Base-by-base conservation (phyloP, 2,797 vertebrate species). In the Dermochelys coriacea region DNA sequence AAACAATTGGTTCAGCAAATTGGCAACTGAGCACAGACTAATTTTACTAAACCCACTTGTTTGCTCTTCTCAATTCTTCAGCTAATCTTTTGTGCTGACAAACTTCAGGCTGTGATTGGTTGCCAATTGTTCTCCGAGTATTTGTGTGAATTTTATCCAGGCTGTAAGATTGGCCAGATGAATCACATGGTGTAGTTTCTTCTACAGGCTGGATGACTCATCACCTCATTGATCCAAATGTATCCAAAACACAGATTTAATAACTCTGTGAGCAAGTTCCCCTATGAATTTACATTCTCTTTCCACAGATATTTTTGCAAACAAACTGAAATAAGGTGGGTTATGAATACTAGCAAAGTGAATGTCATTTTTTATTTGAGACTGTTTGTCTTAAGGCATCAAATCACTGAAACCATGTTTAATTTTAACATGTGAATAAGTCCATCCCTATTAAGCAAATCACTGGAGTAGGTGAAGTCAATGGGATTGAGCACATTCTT, bases 1-100 rank as follows among this genome's bases (percentile, higher is more conserved):
- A 59, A 57, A 41, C 2, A 49, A 77, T 3, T 47, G 3, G 82
- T 88, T 94, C 71, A 75, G 2, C 18, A 82, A 90, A 81, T 1
- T 12, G 0, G 23, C 87, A 1, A 0, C 12, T 9, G 2, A 1
- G 0, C 4, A n/a, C 16, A 29, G 6, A 8, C 59, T 52, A 82
- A 31, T 88, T 86, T 84, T 82, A 34, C 2, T 52, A 93, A 95
- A 75, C 59, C 0, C 77, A 5, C 5, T 78, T 75, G 93, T 82
- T 88, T 47, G 49, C 41, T 29, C 41, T 8, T 3, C 14, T 15
- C 27, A 29, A 47, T 84, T 85, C 55, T 79, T 80, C 5, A 49
- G 0, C 8, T 51, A 84, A 77, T 31, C 2, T 88, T 86, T 61
- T 93, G 3, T 31, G 81, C 55, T 82, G 3, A 59, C 41, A 4